phyloP scores from a whole-genome alignment of 2,888 invertebrate genomes.

The Catocala fraxini region DNA sequence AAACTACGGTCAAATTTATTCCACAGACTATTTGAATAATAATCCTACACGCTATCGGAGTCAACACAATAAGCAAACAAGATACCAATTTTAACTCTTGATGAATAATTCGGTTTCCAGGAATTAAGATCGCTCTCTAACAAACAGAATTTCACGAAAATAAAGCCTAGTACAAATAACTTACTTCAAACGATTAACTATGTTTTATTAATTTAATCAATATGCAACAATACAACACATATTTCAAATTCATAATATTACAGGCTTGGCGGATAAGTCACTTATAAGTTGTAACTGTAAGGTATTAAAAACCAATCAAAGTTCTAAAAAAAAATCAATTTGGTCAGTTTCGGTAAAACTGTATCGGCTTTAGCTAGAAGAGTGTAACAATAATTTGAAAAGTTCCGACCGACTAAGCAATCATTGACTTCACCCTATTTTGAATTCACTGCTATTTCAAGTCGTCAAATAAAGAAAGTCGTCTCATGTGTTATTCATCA shows the following conservation, averaged over 20 bases:
- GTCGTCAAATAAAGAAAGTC: conserved; percentile 65
- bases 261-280: not conserved
- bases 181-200: no score
- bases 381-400: conserved; percentile 46
- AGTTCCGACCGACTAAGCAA: conserved; percentile 41
- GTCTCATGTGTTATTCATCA: conserved; percentile 71
- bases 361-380: conserved; percentile 40
- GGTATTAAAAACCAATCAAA: conserved; percentile 26
- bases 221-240: not conserved
- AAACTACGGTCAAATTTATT: no score
- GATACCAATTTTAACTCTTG: no score
- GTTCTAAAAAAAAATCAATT: conserved; percentile 15
- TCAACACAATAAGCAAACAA: no score
- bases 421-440: conserved; percentile 52
- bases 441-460: conserved; percentile 61
- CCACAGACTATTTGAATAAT: no score
- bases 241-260: not conserved
- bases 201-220: no score
- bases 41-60: no score
- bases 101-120: no score
- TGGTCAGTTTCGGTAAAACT: conserved; percentile 28
- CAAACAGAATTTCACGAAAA: no score
- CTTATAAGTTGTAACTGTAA: not conserved
- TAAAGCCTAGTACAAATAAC: no score
- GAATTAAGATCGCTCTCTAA: no score